These are phyloP conservation scores for Ennomos quercinarius DNA, from an alignment of 2,888 invertebrate genomes.

Conservation along the genomic window DNA sequence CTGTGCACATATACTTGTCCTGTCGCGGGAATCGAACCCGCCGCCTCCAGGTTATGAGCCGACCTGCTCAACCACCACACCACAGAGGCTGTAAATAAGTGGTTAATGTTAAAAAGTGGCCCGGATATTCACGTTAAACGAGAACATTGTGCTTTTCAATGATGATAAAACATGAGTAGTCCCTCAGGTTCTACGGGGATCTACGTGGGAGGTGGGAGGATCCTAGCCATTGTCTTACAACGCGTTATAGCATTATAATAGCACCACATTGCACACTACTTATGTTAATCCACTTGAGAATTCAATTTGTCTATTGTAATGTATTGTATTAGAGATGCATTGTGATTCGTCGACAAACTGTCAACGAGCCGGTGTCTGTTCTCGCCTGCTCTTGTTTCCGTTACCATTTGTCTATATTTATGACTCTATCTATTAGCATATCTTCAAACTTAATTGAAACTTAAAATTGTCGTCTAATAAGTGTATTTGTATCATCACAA, in stretches of 20 bases:
- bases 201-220: slow-evolving; percentile 81
- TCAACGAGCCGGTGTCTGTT: slow-evolving; percentile 53
- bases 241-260: slow-evolving; percentile 79
- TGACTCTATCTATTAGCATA: too few relatives aligned
- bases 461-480: too few relatives aligned
- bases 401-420: neutral
- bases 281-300: slow-evolving; percentile 81
- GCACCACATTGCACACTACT: slow-evolving; percentile 79
- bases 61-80: too few relatives aligned
- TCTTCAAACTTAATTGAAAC: too few relatives aligned
- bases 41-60: too few relatives aligned
- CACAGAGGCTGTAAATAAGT: too few relatives aligned
- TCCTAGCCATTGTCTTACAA: slow-evolving; percentile 79
- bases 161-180: slow-evolving; percentile 7
- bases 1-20: too few relatives aligned
- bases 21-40: too few relatives aligned
- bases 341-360: slow-evolving; percentile 64
- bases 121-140: too few relatives aligned
- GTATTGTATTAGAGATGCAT: slow-evolving; percentile 65
- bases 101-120: too few relatives aligned
- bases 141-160: too few relatives aligned
- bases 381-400: slow-evolving; percentile 37
- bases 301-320: slow-evolving; percentile 80
- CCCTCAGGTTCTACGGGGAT: slow-evolving; percentile 33
- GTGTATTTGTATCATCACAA: too few relatives aligned